Evolutionary conservation across 2,113 vertebrate genomes (phyloP).

Genomic region (Amphiprion ocellaris): DNA sequence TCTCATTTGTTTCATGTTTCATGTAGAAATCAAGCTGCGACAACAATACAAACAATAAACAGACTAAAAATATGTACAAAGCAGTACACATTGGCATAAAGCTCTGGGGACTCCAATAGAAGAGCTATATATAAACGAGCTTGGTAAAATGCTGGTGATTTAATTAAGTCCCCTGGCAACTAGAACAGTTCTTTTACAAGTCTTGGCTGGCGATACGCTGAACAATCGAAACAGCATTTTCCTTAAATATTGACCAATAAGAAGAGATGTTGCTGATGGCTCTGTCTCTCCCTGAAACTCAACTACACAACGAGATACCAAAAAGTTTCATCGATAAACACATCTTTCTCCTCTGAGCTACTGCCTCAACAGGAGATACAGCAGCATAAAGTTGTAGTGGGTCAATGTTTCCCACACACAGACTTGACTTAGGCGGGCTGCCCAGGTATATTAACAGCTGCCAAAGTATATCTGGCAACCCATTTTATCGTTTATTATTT

Average conservation of each 20-base stretch:
- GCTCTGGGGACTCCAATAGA: background rate
- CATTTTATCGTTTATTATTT: too few species aligned
- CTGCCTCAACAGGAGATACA: background rate
- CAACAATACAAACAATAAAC: background rate
- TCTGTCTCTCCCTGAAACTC: background rate
- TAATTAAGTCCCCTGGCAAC: background rate
- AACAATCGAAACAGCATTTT: background rate
- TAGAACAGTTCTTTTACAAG: background rate
- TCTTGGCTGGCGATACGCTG: background rate
- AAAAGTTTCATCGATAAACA: background rate
- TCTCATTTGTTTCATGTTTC: conserved; percentile 11
- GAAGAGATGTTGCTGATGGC: background rate
- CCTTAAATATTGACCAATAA: background rate
- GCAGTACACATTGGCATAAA: background rate
- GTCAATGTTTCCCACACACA: too few species aligned
- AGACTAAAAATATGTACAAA: conserved; percentile 3
- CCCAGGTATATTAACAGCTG: too few species aligned
- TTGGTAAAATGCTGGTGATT: background rate
- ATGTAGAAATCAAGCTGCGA: background rate
- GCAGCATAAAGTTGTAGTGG: too few species aligned
- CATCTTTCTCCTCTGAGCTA: background rate
- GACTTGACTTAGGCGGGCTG: too few species aligned
- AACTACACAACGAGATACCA: background rate
- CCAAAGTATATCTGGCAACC: too few species aligned
- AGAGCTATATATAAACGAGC: background rate